Conservation (phyloP, 2,113 vertebrate species). For the Thamnophis sirtalis region DNA sequence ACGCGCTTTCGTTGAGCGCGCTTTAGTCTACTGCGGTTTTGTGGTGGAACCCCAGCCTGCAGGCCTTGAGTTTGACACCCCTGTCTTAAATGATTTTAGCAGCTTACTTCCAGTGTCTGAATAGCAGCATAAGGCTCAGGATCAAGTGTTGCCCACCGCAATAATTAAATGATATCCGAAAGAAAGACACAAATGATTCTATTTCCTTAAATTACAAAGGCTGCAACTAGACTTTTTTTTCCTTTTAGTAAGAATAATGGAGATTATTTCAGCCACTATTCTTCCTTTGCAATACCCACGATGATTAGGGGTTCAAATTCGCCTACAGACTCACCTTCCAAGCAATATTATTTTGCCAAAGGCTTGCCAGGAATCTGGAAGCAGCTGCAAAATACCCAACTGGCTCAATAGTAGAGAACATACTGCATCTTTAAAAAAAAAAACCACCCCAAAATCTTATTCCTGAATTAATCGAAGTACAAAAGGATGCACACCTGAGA, state of each 20-base stretch:
- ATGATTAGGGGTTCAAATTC: not conserved
- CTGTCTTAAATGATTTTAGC: not conserved
- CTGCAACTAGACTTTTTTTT: not conserved
- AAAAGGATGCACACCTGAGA: not conserved
- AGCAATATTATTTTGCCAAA: not conserved
- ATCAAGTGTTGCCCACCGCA: not conserved
- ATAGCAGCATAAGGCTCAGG: not conserved
- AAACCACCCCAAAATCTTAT: not conserved
- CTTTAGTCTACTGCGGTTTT: too few species aligned
- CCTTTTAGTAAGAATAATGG: not conserved
- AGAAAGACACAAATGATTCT: not conserved
- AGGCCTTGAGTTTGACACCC: too few species aligned
- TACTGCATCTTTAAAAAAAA: not conserved
- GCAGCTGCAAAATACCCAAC: not conserved
- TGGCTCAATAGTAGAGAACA: not conserved
- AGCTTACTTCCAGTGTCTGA: not conserved
- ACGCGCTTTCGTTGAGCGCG: too few species aligned
- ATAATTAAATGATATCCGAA: not conserved
- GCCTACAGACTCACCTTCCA: not conserved
- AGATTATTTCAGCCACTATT: not conserved
- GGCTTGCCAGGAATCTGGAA: accelerated
- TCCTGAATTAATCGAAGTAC: not conserved
- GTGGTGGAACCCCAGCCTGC: too few species aligned
- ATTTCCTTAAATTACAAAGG: not conserved
- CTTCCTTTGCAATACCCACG: not conserved